Conservation (phyloP, 1,140 invertebrate species). For the Drosophila malerkotliana region DNA sequence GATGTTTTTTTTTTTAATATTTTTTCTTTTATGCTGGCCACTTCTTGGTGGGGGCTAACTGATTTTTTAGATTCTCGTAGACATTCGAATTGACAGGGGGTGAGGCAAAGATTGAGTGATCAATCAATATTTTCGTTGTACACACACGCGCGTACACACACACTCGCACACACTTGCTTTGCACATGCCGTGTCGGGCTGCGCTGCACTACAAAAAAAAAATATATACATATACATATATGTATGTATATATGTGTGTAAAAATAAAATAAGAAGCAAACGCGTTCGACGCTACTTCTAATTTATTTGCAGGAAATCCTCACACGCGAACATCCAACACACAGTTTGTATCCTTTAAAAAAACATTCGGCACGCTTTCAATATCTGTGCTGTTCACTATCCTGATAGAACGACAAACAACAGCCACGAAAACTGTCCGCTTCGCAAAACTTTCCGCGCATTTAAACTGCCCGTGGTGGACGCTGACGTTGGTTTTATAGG, state of each 20-base stretch:
- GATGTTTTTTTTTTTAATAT: not conserved
- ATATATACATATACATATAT: too few relatives aligned
- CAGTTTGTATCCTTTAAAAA: not conserved
- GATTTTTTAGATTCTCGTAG: not conserved
- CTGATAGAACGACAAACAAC: not conserved
- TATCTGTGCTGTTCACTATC: not conserved
- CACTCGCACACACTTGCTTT: not conserved
- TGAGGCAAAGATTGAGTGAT: not conserved
- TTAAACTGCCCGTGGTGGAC: not conserved
- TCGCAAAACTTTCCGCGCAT: not conserved
- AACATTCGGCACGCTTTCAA: not conserved
- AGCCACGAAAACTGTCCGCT: too few relatives aligned
- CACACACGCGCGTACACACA: constrained; percentile 1
- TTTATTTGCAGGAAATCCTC: not conserved
- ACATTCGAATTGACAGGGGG: constrained; percentile 1
- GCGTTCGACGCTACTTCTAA: not conserved
- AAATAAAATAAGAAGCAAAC: not conserved
- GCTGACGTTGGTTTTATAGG: not conserved
- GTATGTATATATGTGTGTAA: too few relatives aligned
- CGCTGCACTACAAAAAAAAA: not conserved
- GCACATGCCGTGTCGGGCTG: constrained; percentile 1
- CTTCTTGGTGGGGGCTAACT: not conserved
- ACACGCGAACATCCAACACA: not conserved
- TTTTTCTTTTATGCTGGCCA: not conserved
- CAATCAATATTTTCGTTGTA: constrained; percentile 1